phyloP scores from a whole-genome alignment of 2,797 vertebrate species.

The Lutjanus argentimaculatus region DNA sequence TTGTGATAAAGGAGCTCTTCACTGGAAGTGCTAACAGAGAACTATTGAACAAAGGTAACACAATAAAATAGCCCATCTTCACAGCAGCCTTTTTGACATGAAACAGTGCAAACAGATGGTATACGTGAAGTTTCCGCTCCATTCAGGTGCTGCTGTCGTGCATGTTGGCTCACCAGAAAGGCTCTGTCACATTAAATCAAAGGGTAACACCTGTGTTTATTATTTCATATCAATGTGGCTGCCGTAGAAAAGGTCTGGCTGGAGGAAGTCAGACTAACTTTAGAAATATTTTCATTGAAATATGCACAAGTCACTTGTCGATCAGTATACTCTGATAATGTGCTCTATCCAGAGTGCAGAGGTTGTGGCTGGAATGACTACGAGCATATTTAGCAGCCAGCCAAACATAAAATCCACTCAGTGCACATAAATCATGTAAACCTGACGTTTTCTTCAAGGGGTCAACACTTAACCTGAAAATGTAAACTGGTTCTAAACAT shows the following conservation, averaged over 20 bases:
- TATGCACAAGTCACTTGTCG: conserved; percentile 33
- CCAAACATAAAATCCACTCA: neutral
- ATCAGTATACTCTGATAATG: conserved; percentile 14
- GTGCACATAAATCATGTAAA: neutral
- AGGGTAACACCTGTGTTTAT: too few species aligned
- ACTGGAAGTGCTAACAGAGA: neutral
- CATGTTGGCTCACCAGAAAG: too few species aligned
- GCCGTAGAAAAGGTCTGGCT: too few species aligned
- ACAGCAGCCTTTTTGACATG: too few species aligned
- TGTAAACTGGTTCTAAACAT: neutral
- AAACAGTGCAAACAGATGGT: too few species aligned
- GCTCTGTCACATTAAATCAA: too few species aligned
- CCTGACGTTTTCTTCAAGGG: neutral
- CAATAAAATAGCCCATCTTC: neutral
- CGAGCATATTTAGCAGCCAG: conserved; percentile 35
- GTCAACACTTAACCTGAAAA: neutral
- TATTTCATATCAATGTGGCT: too few species aligned
- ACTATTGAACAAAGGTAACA: neutral
- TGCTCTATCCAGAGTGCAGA: conserved; percentile 13
- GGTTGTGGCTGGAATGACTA: conserved; percentile 26
- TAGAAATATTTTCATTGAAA: neutral
- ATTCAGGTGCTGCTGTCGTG: too few species aligned
- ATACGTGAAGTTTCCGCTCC: too few species aligned
- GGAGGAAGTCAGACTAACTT: neutral
- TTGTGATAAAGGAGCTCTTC: neutral